Percentiles rank a stretch among this genome's conserved stretches.
Conservation (phyloP, 2,113 vertebrate species). For the Melozone crissalis region DNA sequence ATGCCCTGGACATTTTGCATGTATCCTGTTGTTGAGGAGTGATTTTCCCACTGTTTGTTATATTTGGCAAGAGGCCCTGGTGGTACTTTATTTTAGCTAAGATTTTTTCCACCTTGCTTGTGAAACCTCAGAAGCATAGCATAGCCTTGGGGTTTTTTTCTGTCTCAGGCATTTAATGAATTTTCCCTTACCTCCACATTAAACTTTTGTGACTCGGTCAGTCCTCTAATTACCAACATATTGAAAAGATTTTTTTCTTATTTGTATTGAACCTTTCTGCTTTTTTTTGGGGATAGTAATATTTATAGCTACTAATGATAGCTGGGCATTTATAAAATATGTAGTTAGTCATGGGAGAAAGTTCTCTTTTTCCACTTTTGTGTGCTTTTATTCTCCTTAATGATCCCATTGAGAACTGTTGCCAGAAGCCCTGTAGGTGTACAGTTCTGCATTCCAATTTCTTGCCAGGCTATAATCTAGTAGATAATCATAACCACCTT, state of each 20-base stretch:
- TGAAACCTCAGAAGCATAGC: neutral
- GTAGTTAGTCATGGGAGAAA: neutral
- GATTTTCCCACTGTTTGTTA: conserved; percentile 48
- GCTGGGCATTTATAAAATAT: neutral
- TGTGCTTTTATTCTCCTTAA: neutral
- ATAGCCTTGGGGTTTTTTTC: neutral
- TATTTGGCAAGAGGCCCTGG: neutral
- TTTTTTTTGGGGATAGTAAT: neutral
- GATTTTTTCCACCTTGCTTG: conserved; percentile 28
- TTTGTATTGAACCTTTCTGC: neutral
- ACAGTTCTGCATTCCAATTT: neutral
- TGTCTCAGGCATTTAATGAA: neutral
- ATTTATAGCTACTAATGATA: neutral
- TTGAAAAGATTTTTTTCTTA: neutral
- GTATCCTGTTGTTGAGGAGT: conserved; percentile 48
- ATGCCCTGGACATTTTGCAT: conserved; percentile 21
- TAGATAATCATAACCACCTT: neutral
- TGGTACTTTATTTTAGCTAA: conserved; percentile 5
- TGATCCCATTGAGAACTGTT: neutral
- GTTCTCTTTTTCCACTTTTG: neutral
- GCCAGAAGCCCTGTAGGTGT: neutral
- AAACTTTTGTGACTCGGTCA: neutral
- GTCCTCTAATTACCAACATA: neutral
- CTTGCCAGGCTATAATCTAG: neutral
- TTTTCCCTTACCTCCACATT: neutral